Conservation (phyloP, 2,888 invertebrate species). For the Alloplasta piceator region DNA sequence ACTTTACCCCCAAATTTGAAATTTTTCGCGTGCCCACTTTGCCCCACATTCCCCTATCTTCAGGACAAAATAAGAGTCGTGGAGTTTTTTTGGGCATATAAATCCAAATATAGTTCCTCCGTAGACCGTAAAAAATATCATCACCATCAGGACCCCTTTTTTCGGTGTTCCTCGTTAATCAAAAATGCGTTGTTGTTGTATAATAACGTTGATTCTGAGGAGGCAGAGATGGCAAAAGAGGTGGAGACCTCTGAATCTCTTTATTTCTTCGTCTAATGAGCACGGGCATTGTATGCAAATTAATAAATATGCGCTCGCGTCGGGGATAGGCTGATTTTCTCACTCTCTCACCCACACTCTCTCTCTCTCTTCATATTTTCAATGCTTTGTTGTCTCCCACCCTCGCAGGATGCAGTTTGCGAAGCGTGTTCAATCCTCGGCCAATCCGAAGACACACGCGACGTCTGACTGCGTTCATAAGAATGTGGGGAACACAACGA, state of each 20-base stretch:
- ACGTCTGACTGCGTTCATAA: conserved; percentile 27
- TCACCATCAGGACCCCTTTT: neutral
- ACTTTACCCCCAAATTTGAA: too few relatives aligned
- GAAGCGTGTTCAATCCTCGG: conserved; percentile 70
- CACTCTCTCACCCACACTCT: conserved; percentile 9
- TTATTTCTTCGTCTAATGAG: conserved; percentile 73
- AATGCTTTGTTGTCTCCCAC: conserved; percentile 9
- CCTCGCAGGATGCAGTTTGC: conserved; percentile 11
- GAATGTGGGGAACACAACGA: conserved; percentile 23
- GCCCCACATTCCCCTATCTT: too few relatives aligned
- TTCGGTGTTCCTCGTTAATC: neutral
- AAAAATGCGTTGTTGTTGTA: too few relatives aligned
- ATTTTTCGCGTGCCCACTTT: too few relatives aligned
- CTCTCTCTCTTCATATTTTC: conserved; percentile 1
- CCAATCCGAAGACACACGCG: conserved; percentile 66
- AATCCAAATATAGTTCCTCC: too few relatives aligned
- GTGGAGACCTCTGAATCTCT: conserved; percentile 23
- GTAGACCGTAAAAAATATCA: too few relatives aligned
- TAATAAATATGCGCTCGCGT: conserved; percentile 72
- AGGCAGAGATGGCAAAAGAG: conserved; percentile 24
- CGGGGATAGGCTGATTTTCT: conserved; percentile 19
- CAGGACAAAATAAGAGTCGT: neutral
- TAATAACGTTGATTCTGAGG: neutral
- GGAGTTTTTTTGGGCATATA: neutral
- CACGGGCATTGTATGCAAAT: conserved; percentile 79